Percentiles rank a stretch among this genome's conserved stretches.
Evolutionary conservation across 2,888 invertebrate species (phyloP).

Genomic region (Cartodere bifasciata): DNA sequence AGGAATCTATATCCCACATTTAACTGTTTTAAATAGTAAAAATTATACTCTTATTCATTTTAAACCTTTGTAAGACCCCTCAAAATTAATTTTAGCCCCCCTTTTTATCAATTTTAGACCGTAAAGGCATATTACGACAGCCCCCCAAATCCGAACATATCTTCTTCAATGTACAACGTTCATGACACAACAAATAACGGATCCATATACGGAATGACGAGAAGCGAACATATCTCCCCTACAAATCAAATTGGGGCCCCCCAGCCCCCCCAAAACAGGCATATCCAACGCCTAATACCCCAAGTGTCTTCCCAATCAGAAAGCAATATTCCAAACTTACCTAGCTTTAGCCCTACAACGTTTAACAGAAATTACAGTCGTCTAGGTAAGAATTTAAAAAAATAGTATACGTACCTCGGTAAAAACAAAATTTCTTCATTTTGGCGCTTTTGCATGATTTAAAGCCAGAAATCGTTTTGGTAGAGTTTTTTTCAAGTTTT

Average conservation of each 20-base stretch:
- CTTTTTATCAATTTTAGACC: slow-evolving; percentile 32
- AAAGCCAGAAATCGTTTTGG: no score
- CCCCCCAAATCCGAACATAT: slow-evolving; percentile 28
- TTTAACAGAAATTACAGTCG: slow-evolving; percentile 27
- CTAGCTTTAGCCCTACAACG: slow-evolving; percentile 32
- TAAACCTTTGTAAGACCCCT: no score
- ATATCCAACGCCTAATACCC: slow-evolving; percentile 24
- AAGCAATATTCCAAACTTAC: slow-evolving; percentile 33
- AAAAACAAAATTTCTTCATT: neutral
- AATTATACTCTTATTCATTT: no score
- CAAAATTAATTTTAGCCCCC: no score
- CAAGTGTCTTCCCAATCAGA: slow-evolving; percentile 34
- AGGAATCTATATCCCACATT: no score
- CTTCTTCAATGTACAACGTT: slow-evolving; percentile 35
- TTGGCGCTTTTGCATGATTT: no score
- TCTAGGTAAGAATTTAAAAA: slow-evolving; percentile 22
- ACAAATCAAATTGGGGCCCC: slow-evolving; percentile 12
- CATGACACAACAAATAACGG: slow-evolving; percentile 26
- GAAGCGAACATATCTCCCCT: slow-evolving; percentile 23
- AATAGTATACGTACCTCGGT: neutral
- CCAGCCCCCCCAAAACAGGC: slow-evolving; percentile 18
- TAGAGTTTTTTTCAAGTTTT: neutral
- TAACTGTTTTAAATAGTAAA: no score
- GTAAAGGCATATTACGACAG: slow-evolving; percentile 40
- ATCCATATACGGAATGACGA: slow-evolving; percentile 23